Evolutionary conservation across 2,113 vertebrate species (phyloP), one percentile per base, ranked within the genome.

Genomic region (Pollachius pollachius): DNA sequence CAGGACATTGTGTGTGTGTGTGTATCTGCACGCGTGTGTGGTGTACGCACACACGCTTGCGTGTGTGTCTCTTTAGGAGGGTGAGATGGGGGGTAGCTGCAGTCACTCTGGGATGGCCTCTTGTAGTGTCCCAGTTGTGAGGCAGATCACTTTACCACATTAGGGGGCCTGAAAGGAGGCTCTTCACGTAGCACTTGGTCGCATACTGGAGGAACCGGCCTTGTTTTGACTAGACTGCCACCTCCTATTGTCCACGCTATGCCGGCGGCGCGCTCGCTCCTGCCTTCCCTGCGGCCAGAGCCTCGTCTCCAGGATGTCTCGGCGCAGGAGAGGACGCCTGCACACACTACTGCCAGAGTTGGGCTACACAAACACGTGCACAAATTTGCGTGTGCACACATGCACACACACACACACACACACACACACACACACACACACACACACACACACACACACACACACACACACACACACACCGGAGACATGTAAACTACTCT

Each of bases 211-310:
- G 83, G 84, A 89, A 89, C 90, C 41, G 83, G 75, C 70, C 80
- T 81, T 93, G 90, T 93, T 93, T 92, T 93, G 92, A 93, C 90
- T 92, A 89, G 23, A 85, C 89, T 89, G 90, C 87, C 90, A 90
- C 85, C 89, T 90, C 86, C 87, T 86, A 89, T 92, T 93, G 89
- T 89, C 87, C 79, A 77, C 52, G 71, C 79, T 80, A 76, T 65
- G 84, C 73, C 72, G 77, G 83, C 81, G 83, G 72, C 60, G 87
- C 77, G 81, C 84, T 72, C 69, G 74, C 78, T 79, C 66, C 75
- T 78, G 71, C 80, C 82, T 5, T 57, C 54, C 54, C 54, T 5
- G 15, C 15, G 61, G 65, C 69, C 65, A 66, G 69, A 57, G 65
- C 15, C 65, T 23, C 69, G 62, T 60, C 41, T 48, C 41, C 41